Percentiles rank a stretch among this genome's conserved stretches.
Conservation (phyloP, 2,797 vertebrate species). For the Sebastes minor region DNA sequence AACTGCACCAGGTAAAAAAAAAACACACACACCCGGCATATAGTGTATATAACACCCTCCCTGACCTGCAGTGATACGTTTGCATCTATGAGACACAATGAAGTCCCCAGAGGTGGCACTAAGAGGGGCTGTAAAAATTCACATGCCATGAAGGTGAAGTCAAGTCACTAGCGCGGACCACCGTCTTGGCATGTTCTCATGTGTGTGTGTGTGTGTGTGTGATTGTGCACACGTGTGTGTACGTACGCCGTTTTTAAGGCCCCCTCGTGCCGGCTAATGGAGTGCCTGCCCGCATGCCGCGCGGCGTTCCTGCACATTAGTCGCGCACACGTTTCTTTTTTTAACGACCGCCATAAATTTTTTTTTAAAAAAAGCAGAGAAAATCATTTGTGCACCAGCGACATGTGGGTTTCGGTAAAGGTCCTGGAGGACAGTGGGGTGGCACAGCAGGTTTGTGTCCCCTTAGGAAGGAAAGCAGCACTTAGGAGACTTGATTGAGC, state of each 20-base stretch:
- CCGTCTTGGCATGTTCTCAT: conserved; percentile 33
- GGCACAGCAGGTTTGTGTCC: conserved; percentile 42
- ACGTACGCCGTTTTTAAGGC: conserved; percentile 64
- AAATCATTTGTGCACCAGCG: conserved; percentile 64
- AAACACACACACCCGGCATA: background rate
- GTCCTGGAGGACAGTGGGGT: conserved; percentile 41
- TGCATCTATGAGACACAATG: conserved; percentile 40
- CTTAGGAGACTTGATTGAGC: conserved; percentile 1
- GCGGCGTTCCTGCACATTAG: conserved; percentile 71
- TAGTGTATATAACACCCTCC: background rate
- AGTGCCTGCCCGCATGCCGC: conserved; percentile 68
- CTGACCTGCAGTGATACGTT: conserved; percentile 7
- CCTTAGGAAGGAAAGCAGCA: conserved; percentile 10
- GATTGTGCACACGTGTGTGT: conserved; percentile 13
- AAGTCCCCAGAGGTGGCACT: conserved; percentile 42
- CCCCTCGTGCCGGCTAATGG: conserved; percentile 76
- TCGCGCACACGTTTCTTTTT: conserved; percentile 63
- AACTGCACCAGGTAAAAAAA: conserved; percentile 93
- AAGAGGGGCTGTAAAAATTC: conserved; percentile 52
- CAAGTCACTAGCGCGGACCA: conserved; percentile 54
- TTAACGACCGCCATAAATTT: conserved; percentile 76
- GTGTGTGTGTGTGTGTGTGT: conserved; percentile 24
- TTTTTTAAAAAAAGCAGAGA: conserved; percentile 60
- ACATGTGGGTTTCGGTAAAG: conserved; percentile 60
- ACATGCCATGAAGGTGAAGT: conserved; percentile 74